phyloP scores from a whole-genome alignment of 2,113 vertebrate species.

The Tretioscincus oriximinensis region DNA sequence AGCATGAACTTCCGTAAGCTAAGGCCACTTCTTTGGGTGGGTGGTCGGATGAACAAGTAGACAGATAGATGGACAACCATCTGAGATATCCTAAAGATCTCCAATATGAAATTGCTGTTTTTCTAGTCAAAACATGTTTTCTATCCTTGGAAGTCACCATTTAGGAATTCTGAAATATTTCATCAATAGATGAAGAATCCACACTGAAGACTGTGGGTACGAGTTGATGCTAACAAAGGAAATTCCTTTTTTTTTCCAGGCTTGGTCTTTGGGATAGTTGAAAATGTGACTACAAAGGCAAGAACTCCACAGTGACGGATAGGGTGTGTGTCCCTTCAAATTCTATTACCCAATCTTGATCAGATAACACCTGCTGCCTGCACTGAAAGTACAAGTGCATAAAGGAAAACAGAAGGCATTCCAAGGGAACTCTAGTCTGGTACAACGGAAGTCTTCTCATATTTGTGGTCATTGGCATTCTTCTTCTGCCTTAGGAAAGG shows the following conservation, averaged over 20 bases:
- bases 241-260: neutral
- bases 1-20: no score
- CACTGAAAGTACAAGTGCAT: neutral
- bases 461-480: neutral
- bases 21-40: no score
- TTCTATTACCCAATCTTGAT: neutral
- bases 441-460: neutral
- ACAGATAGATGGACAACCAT: no score
- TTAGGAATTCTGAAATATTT: neutral
- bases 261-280: neutral
- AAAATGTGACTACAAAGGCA: neutral
- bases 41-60: no score
- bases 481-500: neutral
- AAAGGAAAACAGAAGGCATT: neutral
- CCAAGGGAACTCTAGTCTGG: neutral
- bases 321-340: neutral
- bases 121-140: no score
- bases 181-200: no score
- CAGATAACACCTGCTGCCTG: accelerated
- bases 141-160: neutral
- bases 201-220: no score
- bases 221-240: neutral
- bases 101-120: no score
- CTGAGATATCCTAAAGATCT: no score
- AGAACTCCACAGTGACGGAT: neutral